Evolutionary conservation across 2,797 vertebrate genomes (phyloP).

Genomic region (Tapera naevia): DNA sequence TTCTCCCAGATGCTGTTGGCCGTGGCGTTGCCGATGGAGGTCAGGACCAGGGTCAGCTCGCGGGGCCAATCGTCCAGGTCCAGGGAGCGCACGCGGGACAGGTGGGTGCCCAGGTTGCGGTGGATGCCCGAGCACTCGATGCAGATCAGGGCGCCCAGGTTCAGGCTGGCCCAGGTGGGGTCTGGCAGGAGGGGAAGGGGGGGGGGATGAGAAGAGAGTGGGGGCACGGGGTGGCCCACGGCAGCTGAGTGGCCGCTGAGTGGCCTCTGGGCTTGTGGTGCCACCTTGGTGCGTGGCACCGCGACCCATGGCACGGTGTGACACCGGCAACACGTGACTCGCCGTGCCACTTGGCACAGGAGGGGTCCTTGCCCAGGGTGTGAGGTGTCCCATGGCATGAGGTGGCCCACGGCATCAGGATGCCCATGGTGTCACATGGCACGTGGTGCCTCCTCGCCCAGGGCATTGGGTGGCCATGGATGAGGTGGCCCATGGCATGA

Average conservation of each 20-base stretch:
- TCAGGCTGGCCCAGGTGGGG: conserved; percentile 95
- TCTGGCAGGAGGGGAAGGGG: conserved; percentile 71
- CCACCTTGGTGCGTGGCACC: too few species aligned
- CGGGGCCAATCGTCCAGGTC: conserved; percentile 94
- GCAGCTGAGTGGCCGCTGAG: too few species aligned
- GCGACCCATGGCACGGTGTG: too few species aligned
- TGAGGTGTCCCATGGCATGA: not conserved
- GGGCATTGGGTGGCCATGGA: too few species aligned
- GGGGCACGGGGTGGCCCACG: too few species aligned
- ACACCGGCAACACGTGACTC: too few species aligned
- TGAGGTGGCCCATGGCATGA: too few species aligned
- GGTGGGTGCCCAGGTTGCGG: conserved; percentile 92
- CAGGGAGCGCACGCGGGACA: conserved; percentile 93
- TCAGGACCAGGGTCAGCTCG: conserved; percentile 92
- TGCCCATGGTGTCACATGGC: not conserved
- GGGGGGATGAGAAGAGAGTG: too few species aligned
- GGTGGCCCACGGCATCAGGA: not conserved
- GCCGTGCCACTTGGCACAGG: too few species aligned
- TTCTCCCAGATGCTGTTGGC: conserved; percentile 95
- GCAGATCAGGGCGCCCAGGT: conserved; percentile 94
- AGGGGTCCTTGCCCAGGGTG: too few species aligned
- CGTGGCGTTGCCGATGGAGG: conserved; percentile 90
- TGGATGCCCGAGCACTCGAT: conserved; percentile 98
- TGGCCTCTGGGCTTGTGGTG: too few species aligned
- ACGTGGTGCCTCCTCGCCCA: not conserved